These are phyloP conservation scores for Torymus auratus DNA, from an alignment of 2,888 invertebrate genomes.

Conservation along the genomic window DNA sequence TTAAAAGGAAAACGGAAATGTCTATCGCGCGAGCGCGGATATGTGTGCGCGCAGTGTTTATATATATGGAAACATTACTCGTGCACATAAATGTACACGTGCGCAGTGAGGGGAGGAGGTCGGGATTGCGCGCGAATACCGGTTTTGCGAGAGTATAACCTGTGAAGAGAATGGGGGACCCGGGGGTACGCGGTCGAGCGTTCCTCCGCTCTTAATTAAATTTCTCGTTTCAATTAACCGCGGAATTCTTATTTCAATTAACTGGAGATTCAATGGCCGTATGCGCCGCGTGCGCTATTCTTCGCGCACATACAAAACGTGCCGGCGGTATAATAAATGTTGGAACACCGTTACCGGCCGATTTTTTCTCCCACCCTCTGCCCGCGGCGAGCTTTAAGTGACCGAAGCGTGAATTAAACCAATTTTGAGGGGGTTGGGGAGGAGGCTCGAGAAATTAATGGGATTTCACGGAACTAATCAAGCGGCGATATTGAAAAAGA, in stretches of 20 bases:
- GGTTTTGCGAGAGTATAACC: background rate
- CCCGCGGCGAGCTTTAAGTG: background rate
- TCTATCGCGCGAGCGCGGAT: too few relatives aligned
- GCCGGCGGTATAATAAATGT: constrained; percentile 18
- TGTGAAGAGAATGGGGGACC: background rate
- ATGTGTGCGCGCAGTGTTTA: too few relatives aligned
- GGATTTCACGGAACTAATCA: constrained; percentile 18
- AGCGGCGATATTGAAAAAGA: constrained; percentile 11
- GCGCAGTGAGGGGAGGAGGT: too few relatives aligned
- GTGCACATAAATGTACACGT: too few relatives aligned
- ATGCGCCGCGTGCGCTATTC: background rate
- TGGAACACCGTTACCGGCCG: background rate
- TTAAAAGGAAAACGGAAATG: too few relatives aligned
- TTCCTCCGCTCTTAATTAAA: constrained; percentile 57
- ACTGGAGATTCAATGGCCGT: constrained; percentile 31
- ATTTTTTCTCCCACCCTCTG: background rate
- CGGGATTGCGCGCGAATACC: constrained; percentile 24
- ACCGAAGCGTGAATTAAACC: background rate
- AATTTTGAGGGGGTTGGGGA: background rate
- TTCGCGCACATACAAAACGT: background rate
- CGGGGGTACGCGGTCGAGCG: background rate
- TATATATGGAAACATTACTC: too few relatives aligned
- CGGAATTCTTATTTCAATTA: constrained; percentile 58
- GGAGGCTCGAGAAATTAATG: constrained; percentile 4
- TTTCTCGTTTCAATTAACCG: constrained; percentile 59